A percentile compares a stretch with the other conserved stretches of the same genome.
phyloP scores from a whole-genome alignment of 2,888 invertebrate species.

The Herminia tarsipennalis region DNA sequence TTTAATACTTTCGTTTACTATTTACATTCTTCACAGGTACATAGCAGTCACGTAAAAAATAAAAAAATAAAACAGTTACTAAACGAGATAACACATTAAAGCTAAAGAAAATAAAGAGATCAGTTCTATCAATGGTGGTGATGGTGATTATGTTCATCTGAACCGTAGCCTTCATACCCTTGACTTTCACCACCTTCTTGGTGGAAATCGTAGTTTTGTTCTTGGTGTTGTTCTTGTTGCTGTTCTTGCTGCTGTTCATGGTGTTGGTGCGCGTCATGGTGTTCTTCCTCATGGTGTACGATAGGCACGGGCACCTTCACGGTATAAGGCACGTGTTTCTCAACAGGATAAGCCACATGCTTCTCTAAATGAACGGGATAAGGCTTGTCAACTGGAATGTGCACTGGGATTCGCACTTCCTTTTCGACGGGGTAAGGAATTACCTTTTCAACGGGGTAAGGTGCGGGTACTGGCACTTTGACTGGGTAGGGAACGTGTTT shows the following conservation, averaged over 20 bases:
- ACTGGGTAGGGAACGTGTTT: conserved; percentile 92
- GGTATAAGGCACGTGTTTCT: conserved; percentile 89
- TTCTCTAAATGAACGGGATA: conserved; percentile 88
- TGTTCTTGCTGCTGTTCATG: conserved; percentile 47
- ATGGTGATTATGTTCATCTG: conserved; percentile 56
- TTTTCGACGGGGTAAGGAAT: conserved; percentile 88
- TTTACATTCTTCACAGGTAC: conserved; percentile 67
- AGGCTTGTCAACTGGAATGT: conserved; percentile 86
- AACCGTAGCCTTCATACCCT: too few relatives aligned
- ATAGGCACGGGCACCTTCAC: conserved; percentile 90
- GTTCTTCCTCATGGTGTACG: conserved; percentile 70
- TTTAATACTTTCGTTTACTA: conserved; percentile 82
- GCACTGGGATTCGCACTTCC: conserved; percentile 88
- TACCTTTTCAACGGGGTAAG: conserved; percentile 89
- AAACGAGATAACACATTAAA: conserved; percentile 81
- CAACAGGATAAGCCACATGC: conserved; percentile 88
- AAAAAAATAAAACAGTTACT: conserved; percentile 67
- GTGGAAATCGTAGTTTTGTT: conserved; percentile 19
- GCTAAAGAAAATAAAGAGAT: conserved; percentile 77
- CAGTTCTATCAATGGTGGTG: conserved; percentile 81
- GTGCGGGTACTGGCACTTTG: conserved; percentile 90
- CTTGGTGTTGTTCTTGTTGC: conserved; percentile 4
- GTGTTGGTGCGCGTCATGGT: conserved; percentile 57
- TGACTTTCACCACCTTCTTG: conserved; percentile 15
- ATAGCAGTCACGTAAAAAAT: conserved; percentile 58